Percentiles rank a stretch among this genome's conserved stretches.
Evolutionary conservation across 2,113 vertebrate genomes (phyloP).

Genomic region (Equus quagga): DNA sequence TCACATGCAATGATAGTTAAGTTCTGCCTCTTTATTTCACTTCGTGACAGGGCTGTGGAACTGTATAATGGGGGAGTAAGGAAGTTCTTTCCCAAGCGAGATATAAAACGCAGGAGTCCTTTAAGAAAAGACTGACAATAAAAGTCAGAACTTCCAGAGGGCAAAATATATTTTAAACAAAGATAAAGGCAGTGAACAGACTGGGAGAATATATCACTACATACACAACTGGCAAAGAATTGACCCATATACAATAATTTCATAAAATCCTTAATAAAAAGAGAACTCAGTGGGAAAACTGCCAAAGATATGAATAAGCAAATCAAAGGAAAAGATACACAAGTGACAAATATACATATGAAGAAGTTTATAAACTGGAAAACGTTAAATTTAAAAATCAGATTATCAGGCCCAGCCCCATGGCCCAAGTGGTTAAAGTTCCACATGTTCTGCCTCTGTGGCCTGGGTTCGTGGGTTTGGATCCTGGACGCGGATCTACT

Average conservation of each 20-base stretch:
- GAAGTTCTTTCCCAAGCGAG: not conserved
- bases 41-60: not conserved
- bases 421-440: too few species aligned
- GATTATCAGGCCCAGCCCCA: not conserved
- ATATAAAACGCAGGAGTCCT: slow-evolving; percentile 26
- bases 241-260: not conserved
- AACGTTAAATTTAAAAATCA: slow-evolving; percentile 37
- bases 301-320: slow-evolving; percentile 22
- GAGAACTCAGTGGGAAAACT: not conserved
- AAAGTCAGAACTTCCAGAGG: not conserved
- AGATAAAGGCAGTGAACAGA: not conserved
- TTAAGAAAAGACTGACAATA: slow-evolving; percentile 42
- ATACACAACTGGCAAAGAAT: not conserved
- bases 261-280: slow-evolving; percentile 38
- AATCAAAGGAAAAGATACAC: not conserved
- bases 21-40: not conserved
- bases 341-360: not conserved
- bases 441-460: too few species aligned
- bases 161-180: slow-evolving; percentile 36
- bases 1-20: not conserved
- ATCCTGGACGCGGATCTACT: too few species aligned
- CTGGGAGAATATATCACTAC: not conserved
- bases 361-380: not conserved
- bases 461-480: too few species aligned
- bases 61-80: not conserved